Evolutionary conservation across 2,113 vertebrate species (phyloP).

Genomic region (Propithecus coquereli): DNA sequence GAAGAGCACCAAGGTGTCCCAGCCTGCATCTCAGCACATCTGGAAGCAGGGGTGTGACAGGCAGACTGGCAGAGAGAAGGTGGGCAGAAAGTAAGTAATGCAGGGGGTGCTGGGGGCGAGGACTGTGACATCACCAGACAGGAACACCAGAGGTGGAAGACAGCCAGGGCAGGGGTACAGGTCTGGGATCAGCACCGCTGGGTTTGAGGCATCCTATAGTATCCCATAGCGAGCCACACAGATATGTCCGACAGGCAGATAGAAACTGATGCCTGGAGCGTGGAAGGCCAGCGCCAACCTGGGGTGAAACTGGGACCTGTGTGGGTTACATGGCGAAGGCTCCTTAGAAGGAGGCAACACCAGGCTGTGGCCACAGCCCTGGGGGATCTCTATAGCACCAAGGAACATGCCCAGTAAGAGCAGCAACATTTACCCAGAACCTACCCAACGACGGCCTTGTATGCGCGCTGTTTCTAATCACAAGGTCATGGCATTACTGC

Average conservation of each 20-base stretch:
- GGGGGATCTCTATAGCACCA: background rate
- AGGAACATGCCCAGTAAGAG: fast-evolving
- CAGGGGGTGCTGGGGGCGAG: background rate
- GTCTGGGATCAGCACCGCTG: no score
- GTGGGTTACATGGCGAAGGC: fast-evolving
- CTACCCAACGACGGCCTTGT: background rate
- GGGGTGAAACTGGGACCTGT: background rate
- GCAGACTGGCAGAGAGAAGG: background rate
- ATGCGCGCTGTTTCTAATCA: background rate
- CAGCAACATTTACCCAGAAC: background rate
- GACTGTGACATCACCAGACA: background rate
- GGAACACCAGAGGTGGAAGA: background rate
- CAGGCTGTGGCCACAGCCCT: background rate
- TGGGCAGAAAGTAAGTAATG: background rate
- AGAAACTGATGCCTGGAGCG: background rate
- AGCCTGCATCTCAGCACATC: no score
- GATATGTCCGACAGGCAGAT: background rate
- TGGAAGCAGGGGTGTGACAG: background rate
- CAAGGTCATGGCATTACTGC: background rate
- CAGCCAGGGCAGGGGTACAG: background rate
- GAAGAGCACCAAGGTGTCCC: background rate
- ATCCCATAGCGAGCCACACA: background rate
- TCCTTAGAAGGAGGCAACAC: background rate
- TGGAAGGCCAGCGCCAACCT: background rate
- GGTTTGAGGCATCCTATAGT: fast-evolving